These are phyloP conservation scores for Aselliscus stoliczkanus DNA, from an alignment of 2,797 vertebrate genomes.

Conservation along the genomic window DNA sequence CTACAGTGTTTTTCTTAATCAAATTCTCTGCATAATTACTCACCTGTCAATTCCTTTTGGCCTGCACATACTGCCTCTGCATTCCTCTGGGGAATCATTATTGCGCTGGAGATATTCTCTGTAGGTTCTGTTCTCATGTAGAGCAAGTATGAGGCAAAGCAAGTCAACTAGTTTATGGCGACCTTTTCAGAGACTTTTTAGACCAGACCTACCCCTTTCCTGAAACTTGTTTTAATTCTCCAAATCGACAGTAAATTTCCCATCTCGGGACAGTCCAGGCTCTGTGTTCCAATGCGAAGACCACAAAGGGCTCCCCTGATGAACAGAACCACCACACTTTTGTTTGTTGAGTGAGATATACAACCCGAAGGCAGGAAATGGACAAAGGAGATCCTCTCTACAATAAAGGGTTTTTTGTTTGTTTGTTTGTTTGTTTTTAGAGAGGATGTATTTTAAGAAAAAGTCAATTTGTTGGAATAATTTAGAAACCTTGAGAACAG, in stretches of 20 bases:
- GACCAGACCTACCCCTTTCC: background rate
- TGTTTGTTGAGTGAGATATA: background rate
- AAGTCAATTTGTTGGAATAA: background rate
- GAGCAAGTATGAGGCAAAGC: background rate
- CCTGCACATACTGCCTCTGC: background rate
- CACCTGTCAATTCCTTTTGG: background rate
- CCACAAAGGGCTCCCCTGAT: background rate
- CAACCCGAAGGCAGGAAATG: background rate
- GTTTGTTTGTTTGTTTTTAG: no score
- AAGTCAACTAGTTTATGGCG: background rate
- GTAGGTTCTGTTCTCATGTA: background rate
- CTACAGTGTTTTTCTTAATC: background rate
- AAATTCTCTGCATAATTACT: constrained; percentile 40
- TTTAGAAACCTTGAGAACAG: background rate
- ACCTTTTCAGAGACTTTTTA: background rate
- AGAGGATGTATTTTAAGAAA: background rate
- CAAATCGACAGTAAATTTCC: background rate
- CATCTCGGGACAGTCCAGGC: background rate
- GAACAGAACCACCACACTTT: background rate
- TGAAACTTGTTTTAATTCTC: background rate
- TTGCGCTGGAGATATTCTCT: background rate
- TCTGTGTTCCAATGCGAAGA: background rate
- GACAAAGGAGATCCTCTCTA: background rate
- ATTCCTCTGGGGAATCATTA: background rate
- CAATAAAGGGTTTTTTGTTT: background rate